These are phyloP conservation scores for Tuberolachnus salignus DNA, from an alignment of 2,888 invertebrate species.

Conservation along the genomic window DNA sequence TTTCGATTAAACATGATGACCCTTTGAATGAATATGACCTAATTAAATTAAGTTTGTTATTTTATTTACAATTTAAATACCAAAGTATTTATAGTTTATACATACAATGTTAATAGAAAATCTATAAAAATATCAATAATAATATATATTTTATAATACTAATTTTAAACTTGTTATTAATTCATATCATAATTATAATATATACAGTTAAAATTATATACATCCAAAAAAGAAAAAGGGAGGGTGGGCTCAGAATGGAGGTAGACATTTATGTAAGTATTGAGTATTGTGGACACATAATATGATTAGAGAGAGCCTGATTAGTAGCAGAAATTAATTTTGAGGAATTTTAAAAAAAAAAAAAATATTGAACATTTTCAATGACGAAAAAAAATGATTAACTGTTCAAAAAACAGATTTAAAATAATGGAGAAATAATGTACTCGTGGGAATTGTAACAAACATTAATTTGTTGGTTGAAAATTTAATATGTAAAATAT, in stretches of 20 bases:
- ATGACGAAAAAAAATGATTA: neutral
- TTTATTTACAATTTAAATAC: constrained; percentile 44
- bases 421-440: neutral
- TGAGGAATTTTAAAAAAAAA: neutral
- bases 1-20: constrained; percentile 28
- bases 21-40: constrained; percentile 41
- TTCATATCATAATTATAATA: constrained; percentile 14
- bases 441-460: neutral
- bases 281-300: neutral
- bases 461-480: neutral
- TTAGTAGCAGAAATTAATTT: neutral
- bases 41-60: constrained; percentile 15
- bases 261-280: constrained; percentile 17
- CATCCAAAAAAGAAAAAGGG: constrained; percentile 37
- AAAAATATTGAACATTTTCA: neutral
- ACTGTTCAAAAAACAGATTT: constrained; percentile 3
- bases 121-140: constrained; percentile 41
- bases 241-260: constrained; percentile 14
- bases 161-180: constrained; percentile 29
- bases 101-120: constrained; percentile 32
- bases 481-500: neutral
- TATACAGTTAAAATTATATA: constrained; percentile 35
- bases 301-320: constrained; percentile 8
- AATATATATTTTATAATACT: constrained; percentile 7
- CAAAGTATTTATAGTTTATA: constrained; percentile 31